Evolutionary conservation across 2,797 vertebrate species (phyloP), one percentile per base, ranked within the genome.

Genomic region (Gallirallus australis): DNA sequence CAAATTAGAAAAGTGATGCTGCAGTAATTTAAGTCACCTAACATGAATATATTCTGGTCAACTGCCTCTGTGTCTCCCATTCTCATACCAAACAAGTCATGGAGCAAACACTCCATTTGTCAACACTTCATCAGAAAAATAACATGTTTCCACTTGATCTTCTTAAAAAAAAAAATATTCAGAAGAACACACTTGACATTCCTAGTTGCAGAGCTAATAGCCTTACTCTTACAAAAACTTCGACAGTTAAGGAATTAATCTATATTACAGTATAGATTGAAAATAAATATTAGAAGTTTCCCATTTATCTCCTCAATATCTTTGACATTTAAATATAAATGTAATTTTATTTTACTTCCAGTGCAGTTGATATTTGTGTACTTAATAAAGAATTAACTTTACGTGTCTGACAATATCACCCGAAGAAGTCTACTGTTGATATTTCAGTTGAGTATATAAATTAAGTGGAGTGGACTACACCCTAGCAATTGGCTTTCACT

Each of bases 351-450:
- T 53, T 87, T 52, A 33, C 4, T 59, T 87, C 21, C 33, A 11
- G 5, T 80, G 3, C 13, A 73, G 13, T 24, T 80, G 64, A 11
- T 65, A 39, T 70, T 69, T 73, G 4, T 61, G 6, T 52, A 27
- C n/a, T 91, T 87, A 7, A 11, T 85, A 47, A 14, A 82, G 65
- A 65, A 82, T 40, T 37, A 77, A n/a, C 19, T 68, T 48, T 25
- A 19, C 0, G 0, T 42, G 10, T 33, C 45, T 56, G 25, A 64
- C 2, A 6, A 15, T 57, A 6, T 86, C 31, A 48, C 19, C 18
- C 68, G 45, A 72, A 56, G 18, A 77, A 71, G 7, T 52, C 28
- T 35, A 10, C 4, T 56, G 12, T 24, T 0, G 0, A 28, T 76
- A 15, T 65, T 89, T 79, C n/a, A 63, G 8, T 16, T 77, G 11